Conservation (phyloP, 23 tunicate genomes). For the Corella eumyota region DNA sequence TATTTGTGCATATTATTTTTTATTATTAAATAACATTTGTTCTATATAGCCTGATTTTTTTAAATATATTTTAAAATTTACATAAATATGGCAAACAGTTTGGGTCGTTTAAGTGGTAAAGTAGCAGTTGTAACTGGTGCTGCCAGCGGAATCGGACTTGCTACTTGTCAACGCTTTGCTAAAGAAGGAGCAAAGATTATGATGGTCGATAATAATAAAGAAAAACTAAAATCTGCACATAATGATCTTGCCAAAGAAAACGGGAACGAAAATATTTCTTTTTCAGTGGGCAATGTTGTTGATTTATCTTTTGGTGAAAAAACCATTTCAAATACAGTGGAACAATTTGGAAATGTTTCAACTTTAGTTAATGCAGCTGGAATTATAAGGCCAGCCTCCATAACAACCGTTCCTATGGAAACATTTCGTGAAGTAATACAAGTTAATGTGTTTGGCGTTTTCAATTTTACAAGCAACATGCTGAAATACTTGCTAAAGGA, state of each 20-base stretch:
- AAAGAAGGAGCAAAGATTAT: slow-evolving; percentile 56
- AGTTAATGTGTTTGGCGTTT: slow-evolving; percentile 6
- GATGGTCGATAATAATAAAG: slow-evolving; percentile 39
- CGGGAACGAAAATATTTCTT: background rate
- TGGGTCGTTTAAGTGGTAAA: slow-evolving; percentile 5
- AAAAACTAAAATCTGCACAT: slow-evolving; percentile 2
- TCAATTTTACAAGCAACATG: background rate
- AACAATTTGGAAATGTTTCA: slow-evolving; percentile 1
- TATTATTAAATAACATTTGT: too few relatives aligned
- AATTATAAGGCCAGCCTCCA: background rate
- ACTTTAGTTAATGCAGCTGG: slow-evolving; percentile 44
- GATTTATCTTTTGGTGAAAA: background rate
- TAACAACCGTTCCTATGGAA: background rate
- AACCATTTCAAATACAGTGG: background rate
- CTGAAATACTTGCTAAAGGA: background rate
- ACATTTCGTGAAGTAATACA: background rate
- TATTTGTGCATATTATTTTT: too few relatives aligned
- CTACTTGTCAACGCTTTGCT: slow-evolving; percentile 28
- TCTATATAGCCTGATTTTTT: too few relatives aligned
- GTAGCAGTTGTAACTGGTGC: slow-evolving; percentile 35
- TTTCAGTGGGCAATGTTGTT: slow-evolving; percentile 1
- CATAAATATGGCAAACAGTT: too few relatives aligned
- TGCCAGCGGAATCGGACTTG: slow-evolving; percentile 70
- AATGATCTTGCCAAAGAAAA: background rate
- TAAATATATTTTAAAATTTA: too few relatives aligned